phyloP scores from a whole-genome alignment of 2,797 vertebrate genomes.

The Leptoclinus maculatus region DNA sequence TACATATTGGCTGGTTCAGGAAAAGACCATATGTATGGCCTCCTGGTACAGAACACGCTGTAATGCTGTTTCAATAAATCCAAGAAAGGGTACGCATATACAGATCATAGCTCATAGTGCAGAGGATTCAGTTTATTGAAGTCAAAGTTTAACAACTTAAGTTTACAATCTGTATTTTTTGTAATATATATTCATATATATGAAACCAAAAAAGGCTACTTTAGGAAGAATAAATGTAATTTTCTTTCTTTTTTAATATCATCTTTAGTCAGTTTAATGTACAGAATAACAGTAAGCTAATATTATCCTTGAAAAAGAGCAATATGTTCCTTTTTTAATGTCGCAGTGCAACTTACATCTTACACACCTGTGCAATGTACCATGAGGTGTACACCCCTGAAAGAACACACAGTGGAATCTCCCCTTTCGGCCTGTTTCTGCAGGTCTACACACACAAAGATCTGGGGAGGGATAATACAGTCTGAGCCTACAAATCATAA shows the following conservation, averaged over 20 bases:
- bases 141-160: constrained; percentile 89
- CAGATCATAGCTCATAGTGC: constrained; percentile 83
- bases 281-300: constrained; percentile 95
- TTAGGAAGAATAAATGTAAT: constrained; percentile 94
- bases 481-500: constrained; percentile 82
- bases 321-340: constrained; percentile 97
- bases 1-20: not conserved
- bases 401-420: constrained; percentile 93
- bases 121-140: constrained; percentile 94
- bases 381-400: constrained; percentile 93
- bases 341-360: constrained; percentile 97
- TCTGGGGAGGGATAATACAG: constrained; percentile 83
- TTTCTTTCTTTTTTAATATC: constrained; percentile 86
- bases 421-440: constrained; percentile 88
- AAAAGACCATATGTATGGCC: not conserved
- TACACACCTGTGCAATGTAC: constrained; percentile 95
- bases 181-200: constrained; percentile 88
- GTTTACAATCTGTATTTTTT: constrained; percentile 87
- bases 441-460: constrained; percentile 86
- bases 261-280: constrained; percentile 89
- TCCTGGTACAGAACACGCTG: not conserved
- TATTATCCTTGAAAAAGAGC: constrained; percentile 93
- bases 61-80: constrained; percentile 17
- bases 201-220: constrained; percentile 91
- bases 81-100: constrained; percentile 46